Percentiles rank a stretch among this genome's conserved stretches.
These are phyloP conservation scores for Rhizoglyphus robini DNA, from an alignment of 1,140 invertebrate genomes.

Conservation along the genomic window DNA sequence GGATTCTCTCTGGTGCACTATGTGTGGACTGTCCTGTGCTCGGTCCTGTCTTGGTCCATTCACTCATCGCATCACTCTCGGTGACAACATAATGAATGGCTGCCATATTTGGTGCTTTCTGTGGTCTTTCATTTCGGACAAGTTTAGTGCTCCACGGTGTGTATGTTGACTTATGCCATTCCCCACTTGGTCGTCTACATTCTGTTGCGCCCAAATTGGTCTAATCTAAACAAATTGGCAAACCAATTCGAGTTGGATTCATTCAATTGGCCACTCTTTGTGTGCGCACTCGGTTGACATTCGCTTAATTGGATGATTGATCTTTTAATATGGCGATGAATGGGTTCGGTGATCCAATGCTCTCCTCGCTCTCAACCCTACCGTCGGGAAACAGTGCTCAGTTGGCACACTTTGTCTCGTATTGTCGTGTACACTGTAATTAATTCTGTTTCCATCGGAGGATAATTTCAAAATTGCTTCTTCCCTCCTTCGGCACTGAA, in stretches of 20 bases:
- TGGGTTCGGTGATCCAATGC: neutral
- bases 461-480: too few species aligned
- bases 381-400: too few species aligned
- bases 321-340: constrained; percentile 2
- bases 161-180: neutral
- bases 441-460: too few species aligned
- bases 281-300: neutral
- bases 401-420: too few species aligned
- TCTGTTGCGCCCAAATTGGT: neutral
- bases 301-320: constrained; percentile 10
- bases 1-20: neutral
- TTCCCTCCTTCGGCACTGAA: too few species aligned
- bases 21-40: neutral
- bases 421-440: too few species aligned
- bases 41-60: neutral
- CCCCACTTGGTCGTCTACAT: neutral
- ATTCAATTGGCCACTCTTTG: neutral
- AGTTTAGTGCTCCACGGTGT: neutral
- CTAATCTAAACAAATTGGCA: constrained; percentile 12
- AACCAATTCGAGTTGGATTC: neutral
- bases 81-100: constrained; percentile 9
- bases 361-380: too few species aligned
- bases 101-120: constrained; percentile 12
- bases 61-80: neutral
- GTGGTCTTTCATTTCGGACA: neutral